These are phyloP conservation scores for Pollachius pollachius DNA, from an alignment of 2,113 vertebrate species.

Conservation along the genomic window DNA sequence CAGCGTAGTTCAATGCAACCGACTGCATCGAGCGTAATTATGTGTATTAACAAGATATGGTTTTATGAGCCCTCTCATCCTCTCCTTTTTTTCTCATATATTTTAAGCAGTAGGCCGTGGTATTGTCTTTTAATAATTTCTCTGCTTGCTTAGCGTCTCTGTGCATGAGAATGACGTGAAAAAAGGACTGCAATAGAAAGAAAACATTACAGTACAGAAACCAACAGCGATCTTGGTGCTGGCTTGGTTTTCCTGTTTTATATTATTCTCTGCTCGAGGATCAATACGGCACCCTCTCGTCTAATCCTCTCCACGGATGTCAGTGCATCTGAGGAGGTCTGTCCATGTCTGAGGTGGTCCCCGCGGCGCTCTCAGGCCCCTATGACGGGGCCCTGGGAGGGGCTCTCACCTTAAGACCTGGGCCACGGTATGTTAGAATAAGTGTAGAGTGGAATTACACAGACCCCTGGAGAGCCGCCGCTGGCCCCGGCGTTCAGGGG, in stretches of 20 bases:
- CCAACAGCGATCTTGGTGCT: too few relatives aligned
- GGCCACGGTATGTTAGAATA: constrained; percentile 44
- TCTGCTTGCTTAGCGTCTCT: background rate
- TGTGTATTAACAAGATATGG: constrained; percentile 56
- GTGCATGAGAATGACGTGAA: too few relatives aligned
- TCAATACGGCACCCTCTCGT: too few relatives aligned
- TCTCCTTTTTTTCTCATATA: constrained; percentile 30
- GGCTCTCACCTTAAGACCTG: background rate
- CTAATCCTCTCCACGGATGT: too few relatives aligned
- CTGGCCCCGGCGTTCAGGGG: constrained; percentile 63
- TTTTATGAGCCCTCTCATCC: constrained; percentile 41
- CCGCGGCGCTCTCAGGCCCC: too few relatives aligned
- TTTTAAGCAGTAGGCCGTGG: constrained; percentile 20
- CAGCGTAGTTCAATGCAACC: constrained; percentile 43
- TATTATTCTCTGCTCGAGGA: too few relatives aligned
- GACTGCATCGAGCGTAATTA: constrained; percentile 53
- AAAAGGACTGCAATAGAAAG: too few relatives aligned
- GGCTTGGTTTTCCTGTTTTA: too few relatives aligned
- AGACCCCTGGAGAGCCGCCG: constrained; percentile 54
- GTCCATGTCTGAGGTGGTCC: too few relatives aligned
- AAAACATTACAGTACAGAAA: too few relatives aligned
- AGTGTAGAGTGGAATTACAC: constrained; percentile 57
- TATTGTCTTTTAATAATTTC: constrained; percentile 5
- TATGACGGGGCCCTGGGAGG: too few relatives aligned
- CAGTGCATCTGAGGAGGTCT: too few relatives aligned